These are phyloP conservation scores for Sterna hirundo DNA, from an alignment of 2,113 vertebrate genomes.

Conservation along the genomic window DNA sequence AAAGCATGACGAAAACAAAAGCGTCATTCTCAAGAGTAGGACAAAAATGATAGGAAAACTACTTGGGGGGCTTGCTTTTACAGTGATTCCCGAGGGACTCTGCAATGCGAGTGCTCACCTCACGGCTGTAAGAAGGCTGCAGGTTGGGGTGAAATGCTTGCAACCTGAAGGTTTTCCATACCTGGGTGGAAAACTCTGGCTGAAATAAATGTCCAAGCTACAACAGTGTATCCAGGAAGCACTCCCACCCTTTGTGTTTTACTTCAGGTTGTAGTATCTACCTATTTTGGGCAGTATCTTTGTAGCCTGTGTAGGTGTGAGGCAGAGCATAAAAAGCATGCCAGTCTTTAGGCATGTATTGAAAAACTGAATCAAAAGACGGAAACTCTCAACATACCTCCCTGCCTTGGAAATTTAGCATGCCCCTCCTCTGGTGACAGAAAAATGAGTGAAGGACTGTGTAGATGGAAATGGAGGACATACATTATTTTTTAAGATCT, in stretches of 20 bases:
- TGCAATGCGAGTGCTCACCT: not conserved
- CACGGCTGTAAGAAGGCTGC: not conserved
- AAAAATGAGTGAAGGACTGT: not conserved
- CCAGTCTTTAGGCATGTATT: not conserved
- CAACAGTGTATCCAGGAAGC: rapidly evolving
- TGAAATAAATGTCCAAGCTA: not conserved
- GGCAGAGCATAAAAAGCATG: not conserved
- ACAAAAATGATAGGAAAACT: not conserved
- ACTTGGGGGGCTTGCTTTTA: not conserved
- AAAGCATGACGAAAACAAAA: not conserved
- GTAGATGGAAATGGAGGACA: not conserved
- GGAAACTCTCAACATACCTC: not conserved
- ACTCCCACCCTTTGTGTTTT: not conserved
- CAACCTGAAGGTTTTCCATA: not conserved
- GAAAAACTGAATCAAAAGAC: not conserved
- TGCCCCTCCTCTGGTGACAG: not conserved
- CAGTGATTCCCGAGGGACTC: rapidly evolving
- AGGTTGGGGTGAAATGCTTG: not conserved
- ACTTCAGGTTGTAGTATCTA: not conserved
- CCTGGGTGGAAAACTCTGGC: not conserved
- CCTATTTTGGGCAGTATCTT: not conserved
- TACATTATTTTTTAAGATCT: not conserved
- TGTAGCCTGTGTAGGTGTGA: not conserved
- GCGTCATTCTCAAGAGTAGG: rapidly evolving
- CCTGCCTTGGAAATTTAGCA: not conserved